Evolutionary conservation across 1,140 invertebrate species (phyloP), one percentile per base, ranked within the genome.

Genomic region (Gryllus bimaculatus): DNA sequence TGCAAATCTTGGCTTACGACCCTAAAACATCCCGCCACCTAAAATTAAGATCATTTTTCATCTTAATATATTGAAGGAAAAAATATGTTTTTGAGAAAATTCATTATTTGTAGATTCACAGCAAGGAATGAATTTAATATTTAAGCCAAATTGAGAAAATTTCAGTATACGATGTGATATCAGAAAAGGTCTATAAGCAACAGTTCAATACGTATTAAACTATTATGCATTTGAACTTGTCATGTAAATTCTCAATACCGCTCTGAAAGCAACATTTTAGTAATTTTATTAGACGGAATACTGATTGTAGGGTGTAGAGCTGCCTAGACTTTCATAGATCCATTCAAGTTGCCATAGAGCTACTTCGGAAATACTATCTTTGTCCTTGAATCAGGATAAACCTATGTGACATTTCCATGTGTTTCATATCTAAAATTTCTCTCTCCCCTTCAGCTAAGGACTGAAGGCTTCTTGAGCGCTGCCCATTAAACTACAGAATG

Each of bases 291-390:
- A 82, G 96, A 97, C 13, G 96, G 96, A 39, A 95, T 91, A 10
- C 96, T 92, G 82, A 92, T 94, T 47, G 90, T 85, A 1, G n/a
- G 96, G 96, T 26, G 90, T 92, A 0, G 95, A 92, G n/a, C 21
- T 88, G 88, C 20, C 91, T 88, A 83, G 89, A 94, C n/a, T 88
- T 87, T 74, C 96, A n/a, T 95, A 88, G 92, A 98, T 15, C 96
- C 96, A 83, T 94, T 95, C n/a, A 97, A 88, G 85, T 98, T 98
- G 75, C 96, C 94, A 78, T 92, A 92, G n/a, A 21, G 92, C 89
- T 0, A 94, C 94, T n/a, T 78, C 96, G 88, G 83, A 98, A 95
- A 85, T 93, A 96, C 86, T 98, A 98, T 79, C 91, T 89, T 47
- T 92, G 89, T 8, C 95, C 95, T 80, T 95, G 92, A 6, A 89